phyloP scores from a whole-genome alignment of 2,888 invertebrate genomes.

The Rotaria magnacalcarata region DNA sequence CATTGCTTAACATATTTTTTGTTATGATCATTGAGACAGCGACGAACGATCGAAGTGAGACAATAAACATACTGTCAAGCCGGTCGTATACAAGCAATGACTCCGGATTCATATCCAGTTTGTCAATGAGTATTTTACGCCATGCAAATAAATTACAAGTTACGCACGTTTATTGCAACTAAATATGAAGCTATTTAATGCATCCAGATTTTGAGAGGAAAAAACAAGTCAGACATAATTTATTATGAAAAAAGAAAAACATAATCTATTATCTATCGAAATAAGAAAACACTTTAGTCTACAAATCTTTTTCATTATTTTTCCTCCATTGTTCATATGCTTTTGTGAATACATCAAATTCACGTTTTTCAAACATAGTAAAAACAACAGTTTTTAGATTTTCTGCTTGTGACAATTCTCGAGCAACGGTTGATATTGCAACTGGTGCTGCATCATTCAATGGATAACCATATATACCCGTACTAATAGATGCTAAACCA shows the following conservation, averaged over 20 bases:
- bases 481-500: neutral
- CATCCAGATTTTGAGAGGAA: too few relatives aligned
- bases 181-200: too few relatives aligned
- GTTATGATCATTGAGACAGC: neutral
- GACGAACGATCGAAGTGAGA: too few relatives aligned
- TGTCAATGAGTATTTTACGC: too few relatives aligned
- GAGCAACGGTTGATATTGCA: neutral
- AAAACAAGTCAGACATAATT: too few relatives aligned
- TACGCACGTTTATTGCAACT: too few relatives aligned
- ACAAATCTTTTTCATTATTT: neutral
- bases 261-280: too few relatives aligned
- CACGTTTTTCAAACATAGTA: neutral
- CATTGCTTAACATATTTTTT: too few relatives aligned
- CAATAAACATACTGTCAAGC: neutral
- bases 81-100: neutral
- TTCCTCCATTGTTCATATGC: neutral
- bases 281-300: neutral
- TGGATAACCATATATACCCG: conserved; percentile 2
- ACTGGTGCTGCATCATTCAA: neutral
- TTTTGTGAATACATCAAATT: neutral
- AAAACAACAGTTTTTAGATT: neutral
- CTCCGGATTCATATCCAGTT: neutral
- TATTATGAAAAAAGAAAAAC: too few relatives aligned
- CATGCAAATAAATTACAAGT: too few relatives aligned
- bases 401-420: neutral